Base-by-base conservation (phyloP, 2,888 invertebrate genomes). In the Dione juno region DNA sequence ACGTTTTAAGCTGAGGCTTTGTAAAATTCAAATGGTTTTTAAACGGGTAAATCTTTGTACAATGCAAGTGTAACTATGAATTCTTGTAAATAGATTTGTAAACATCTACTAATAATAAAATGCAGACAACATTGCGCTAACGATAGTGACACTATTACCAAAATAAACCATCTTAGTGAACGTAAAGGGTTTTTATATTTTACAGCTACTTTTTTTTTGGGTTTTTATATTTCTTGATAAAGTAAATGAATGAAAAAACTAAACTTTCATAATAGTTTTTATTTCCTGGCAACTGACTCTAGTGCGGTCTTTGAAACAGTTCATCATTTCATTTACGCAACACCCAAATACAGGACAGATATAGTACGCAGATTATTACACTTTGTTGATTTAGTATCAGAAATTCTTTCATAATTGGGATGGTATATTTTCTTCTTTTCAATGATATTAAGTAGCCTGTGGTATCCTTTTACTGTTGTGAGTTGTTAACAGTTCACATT, bases 171-270 rank as follows among this genome's bases (percentile, higher is more conserved):
- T 61, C 57, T 37, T 28, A 35, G 43, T 43, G 28, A 45, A 61
- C 43, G 45, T 35, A 45, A 61, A 61, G 61, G 61, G 45, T 61
- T 61, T 61, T 61, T 61, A 45, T 61, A 35, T n/a, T 61, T n/a
- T n/a, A 28, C 10, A 61, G n/a, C 28, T n/a, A 61, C 59, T 11
- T 9, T 11, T 37, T n/a, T n/a, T n/a, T 41, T 2, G 19, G 59
- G 43, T 21, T 21, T 61, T 61, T 43, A 28, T 41, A 59, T 61
- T 43, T 61, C 59, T 41, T 9, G 43, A 61, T 28, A 61, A 45
- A 43, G 21, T 59, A 43, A 61, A 43, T 43, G 59, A 43, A 10
- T 14, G 28, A n/a, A n/a, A n/a, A n/a, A n/a, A n/a, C n/a, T n/a
- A n/a, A n/a, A 61, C 43, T 61, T 61, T 61, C 28, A 61, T 43